A percentile compares a stretch with the other conserved stretches of the same genome.
phyloP scores from a whole-genome alignment of 2,113 vertebrate species.

The Pelvicachromis taeniatus region DNA sequence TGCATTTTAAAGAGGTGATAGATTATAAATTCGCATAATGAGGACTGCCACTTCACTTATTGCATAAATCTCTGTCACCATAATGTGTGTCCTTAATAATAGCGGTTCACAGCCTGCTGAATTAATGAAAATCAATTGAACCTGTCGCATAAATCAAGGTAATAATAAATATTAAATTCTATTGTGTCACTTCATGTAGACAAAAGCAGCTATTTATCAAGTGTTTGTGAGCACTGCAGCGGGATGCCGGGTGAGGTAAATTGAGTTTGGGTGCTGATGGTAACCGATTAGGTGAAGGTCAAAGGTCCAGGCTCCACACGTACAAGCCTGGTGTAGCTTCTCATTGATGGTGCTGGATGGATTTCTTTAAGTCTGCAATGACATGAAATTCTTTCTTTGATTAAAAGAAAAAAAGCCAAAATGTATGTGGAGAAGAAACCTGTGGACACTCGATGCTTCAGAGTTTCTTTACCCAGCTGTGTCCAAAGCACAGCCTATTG shows the following conservation, averaged over 20 bases:
- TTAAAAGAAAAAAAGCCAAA: not conserved
- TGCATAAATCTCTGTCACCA: constrained; percentile 70
- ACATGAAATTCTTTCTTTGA: not conserved
- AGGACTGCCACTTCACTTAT: constrained; percentile 64
- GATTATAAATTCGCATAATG: constrained; percentile 70
- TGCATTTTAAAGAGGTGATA: constrained; percentile 76
- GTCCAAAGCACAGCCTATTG: not conserved
- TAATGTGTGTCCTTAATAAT: constrained; percentile 68
- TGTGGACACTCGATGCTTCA: not conserved
- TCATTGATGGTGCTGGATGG: not conserved
- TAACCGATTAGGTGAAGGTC: not conserved
- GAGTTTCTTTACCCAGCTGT: not conserved
- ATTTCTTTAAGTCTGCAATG: not conserved
- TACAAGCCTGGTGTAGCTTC: not conserved
- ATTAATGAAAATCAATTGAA: constrained; percentile 74
- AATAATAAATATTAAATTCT: constrained; percentile 63
- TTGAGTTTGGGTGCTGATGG: not conserved
- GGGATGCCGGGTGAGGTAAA: not conserved
- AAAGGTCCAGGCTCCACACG: not conserved
- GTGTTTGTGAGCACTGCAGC: constrained; percentile 10
- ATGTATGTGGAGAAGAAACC: not conserved
- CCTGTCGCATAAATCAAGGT: constrained; percentile 66
- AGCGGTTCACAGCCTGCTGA: constrained; percentile 58
- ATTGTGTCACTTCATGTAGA: constrained; percentile 46
- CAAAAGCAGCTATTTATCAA: constrained; percentile 47